Conservation (phyloP, 35 echinoderm and acorn worm species). For the Apostichopus parvimensis region DNA sequence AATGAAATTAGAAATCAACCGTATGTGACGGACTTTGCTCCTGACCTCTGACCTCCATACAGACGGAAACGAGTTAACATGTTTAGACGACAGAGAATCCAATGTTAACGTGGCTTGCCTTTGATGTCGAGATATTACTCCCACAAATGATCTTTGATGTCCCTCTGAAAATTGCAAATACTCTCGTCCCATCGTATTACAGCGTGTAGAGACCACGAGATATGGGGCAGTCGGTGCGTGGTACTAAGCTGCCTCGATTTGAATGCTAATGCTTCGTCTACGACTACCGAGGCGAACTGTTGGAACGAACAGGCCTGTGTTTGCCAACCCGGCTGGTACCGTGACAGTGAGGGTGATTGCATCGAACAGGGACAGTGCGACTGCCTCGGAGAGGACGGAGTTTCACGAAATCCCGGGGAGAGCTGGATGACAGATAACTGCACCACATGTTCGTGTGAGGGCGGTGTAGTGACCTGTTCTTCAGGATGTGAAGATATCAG, state of each 20-base stretch:
- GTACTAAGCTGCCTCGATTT: constrained; percentile 60
- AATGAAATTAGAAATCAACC: no score
- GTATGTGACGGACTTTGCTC: no score
- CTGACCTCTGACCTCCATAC: no score
- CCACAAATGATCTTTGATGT: no score
- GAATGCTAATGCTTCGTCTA: background rate
- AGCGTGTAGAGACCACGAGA: constrained; percentile 66
- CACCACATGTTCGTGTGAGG: constrained; percentile 62
- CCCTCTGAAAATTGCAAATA: background rate
- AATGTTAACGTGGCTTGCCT: no score
- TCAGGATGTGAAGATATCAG: constrained; percentile 63
- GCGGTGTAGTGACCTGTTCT: constrained; percentile 62
- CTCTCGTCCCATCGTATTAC: constrained; percentile 13
- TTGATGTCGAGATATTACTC: no score
- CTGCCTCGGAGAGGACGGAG: constrained; percentile 62
- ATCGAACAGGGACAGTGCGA: constrained; percentile 63
- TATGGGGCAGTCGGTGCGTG: constrained; percentile 61
- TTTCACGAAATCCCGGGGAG: constrained; percentile 39
- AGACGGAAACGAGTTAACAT: no score
- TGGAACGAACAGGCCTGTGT: constrained; percentile 51
- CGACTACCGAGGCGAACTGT: background rate
- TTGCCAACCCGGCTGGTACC: constrained; percentile 69
- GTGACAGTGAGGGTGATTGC: constrained; percentile 46
- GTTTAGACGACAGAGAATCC: no score
- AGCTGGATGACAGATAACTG: constrained; percentile 59